Percentiles rank a stretch among this genome's conserved stretches.
Evolutionary conservation across 1,140 invertebrate species (phyloP).

Genomic region (Nasonia vitripennis): DNA sequence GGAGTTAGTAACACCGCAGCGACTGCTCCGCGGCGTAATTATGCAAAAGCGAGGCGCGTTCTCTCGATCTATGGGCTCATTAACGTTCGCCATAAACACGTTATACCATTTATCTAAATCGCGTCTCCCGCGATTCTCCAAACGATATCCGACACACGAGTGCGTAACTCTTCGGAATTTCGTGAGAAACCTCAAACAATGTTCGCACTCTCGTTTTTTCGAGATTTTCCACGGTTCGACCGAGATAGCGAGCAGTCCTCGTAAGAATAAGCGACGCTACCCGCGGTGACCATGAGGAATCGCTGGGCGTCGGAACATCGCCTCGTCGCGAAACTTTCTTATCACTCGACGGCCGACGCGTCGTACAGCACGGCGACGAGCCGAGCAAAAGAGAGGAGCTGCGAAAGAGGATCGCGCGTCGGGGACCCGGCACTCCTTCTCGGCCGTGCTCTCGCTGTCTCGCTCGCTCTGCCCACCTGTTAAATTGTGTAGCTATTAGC

Average conservation of each 20-base stretch:
- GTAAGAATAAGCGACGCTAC: too few species aligned
- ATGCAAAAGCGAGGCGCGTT: slow-evolving; percentile 39
- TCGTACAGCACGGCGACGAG: not conserved
- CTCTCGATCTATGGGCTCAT: slow-evolving; percentile 50
- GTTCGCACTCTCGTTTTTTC: slow-evolving; percentile 14
- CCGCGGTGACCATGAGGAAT: not conserved
- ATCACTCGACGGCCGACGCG: slow-evolving; percentile 11
- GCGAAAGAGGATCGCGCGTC: slow-evolving; percentile 28
- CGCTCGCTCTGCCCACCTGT: slow-evolving; percentile 60
- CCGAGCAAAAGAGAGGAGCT: not conserved
- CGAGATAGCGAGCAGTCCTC: too few species aligned
- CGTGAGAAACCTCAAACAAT: slow-evolving; percentile 27
- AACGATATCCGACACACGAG: slow-evolving; percentile 19
- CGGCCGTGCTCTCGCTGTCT: not conserved
- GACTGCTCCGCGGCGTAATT: slow-evolving; percentile 30
- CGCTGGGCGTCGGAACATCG: not conserved
- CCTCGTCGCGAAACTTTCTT: slow-evolving; percentile 36
- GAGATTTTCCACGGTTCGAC: too few species aligned
- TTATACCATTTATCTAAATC: slow-evolving; percentile 49
- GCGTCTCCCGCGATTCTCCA: slow-evolving; percentile 37
- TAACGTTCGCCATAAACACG: slow-evolving; percentile 44
- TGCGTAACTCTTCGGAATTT: not conserved
- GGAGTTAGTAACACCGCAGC: slow-evolving; percentile 12
- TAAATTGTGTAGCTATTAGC: slow-evolving; percentile 63
- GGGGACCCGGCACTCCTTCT: not conserved